Evolutionary conservation across 30 jellyfish, hydroid and myxozoan genomes (phyloP).

Genomic region (Chironex yamaguchii): DNA sequence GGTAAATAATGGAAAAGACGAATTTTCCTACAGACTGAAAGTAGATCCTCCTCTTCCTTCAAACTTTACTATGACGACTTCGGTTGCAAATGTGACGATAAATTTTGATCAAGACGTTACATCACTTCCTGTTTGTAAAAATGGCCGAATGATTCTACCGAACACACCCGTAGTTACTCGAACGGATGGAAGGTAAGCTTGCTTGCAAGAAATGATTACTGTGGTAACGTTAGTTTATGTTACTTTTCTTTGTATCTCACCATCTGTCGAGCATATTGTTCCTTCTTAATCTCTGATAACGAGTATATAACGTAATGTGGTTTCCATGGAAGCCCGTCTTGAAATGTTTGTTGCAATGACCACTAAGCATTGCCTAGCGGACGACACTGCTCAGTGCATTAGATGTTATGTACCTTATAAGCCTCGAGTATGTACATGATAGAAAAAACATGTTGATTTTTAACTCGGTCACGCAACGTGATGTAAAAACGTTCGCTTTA

Average conservation of each 20-base stretch:
- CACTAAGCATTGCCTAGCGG: too few relatives aligned
- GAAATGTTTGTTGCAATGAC: too few relatives aligned
- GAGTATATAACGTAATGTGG: too few relatives aligned
- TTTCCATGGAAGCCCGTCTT: too few relatives aligned
- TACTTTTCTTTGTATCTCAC: not conserved
- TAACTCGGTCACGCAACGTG: too few relatives aligned
- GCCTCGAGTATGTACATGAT: too few relatives aligned
- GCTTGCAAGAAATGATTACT: not conserved
- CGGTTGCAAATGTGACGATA: constrained; percentile 53
- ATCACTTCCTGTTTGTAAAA: constrained; percentile 45
- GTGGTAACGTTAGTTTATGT: not conserved
- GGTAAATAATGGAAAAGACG: not conserved
- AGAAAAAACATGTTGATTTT: too few relatives aligned
- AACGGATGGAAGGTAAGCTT: constrained; percentile 55
- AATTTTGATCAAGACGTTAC: constrained; percentile 26
- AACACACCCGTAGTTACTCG: constrained; percentile 39
- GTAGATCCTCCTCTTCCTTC: constrained; percentile 1
- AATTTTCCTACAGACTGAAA: constrained; percentile 39
- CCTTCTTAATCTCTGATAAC: too few relatives aligned
- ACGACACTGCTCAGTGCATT: too few relatives aligned
- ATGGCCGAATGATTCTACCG: constrained; percentile 73
- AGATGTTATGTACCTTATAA: too few relatives aligned
- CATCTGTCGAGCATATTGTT: too few relatives aligned
- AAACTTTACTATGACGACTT: not conserved
- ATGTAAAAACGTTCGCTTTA: too few relatives aligned